Percentiles rank a stretch among this genome's conserved stretches.
These are phyloP conservation scores for Pandemis cinnamomeana DNA, from an alignment of 2,888 invertebrate genomes.

Conservation along the genomic window DNA sequence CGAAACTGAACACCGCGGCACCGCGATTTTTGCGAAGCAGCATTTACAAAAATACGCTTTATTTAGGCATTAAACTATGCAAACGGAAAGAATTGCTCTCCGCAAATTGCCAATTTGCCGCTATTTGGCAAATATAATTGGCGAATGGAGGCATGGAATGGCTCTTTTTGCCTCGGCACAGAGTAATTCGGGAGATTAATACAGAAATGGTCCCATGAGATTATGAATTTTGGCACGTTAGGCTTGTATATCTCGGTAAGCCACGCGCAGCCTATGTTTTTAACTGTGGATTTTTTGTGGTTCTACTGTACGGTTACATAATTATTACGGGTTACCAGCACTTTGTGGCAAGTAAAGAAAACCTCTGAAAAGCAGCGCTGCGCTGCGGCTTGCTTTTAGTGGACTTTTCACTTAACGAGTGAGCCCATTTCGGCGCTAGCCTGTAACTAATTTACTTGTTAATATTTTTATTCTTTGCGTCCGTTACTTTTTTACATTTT, in stretches of 20 bases:
- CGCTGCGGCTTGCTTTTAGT: too few species aligned
- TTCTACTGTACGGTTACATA: background rate
- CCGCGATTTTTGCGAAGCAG: slow-evolving; percentile 5
- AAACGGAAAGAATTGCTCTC: slow-evolving; percentile 70
- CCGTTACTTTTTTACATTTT: too few species aligned
- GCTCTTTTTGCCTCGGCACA: slow-evolving; percentile 63
- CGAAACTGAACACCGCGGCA: slow-evolving; percentile 6
- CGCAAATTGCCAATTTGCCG: slow-evolving; percentile 74
- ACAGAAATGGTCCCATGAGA: slow-evolving; percentile 65
- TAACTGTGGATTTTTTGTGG: background rate
- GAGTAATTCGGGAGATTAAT: slow-evolving; percentile 73
- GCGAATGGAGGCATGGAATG: slow-evolving; percentile 61
- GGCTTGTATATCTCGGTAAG: slow-evolving; percentile 33
- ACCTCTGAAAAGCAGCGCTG: too few species aligned
- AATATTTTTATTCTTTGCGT: too few species aligned
- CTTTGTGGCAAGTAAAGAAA: too few species aligned
- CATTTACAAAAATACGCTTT: slow-evolving; percentile 36
- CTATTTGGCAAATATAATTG: slow-evolving; percentile 71
- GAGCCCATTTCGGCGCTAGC: too few species aligned
- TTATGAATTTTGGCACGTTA: slow-evolving; percentile 72
- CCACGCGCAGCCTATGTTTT: background rate
- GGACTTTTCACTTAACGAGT: too few species aligned
- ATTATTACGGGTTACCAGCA: background rate
- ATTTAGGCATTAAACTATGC: slow-evolving; percentile 60
- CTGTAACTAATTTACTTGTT: too few species aligned